Conservation (phyloP, 2,113 vertebrate genomes). For the Turnix velox region DNA sequence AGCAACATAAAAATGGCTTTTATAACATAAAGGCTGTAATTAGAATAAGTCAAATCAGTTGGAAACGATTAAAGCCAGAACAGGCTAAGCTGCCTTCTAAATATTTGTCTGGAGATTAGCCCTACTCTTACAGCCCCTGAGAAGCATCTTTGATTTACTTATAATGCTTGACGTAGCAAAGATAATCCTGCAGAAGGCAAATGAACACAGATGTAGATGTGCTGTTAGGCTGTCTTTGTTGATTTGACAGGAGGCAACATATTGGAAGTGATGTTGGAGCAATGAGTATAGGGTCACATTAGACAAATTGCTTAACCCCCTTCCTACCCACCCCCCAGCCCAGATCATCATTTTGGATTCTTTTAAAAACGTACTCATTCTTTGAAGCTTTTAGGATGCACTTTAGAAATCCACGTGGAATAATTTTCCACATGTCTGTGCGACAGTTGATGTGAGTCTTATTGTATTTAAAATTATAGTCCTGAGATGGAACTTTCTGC, state of each 20-base stretch:
- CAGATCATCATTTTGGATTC: constrained; percentile 63
- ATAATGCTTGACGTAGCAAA: constrained; percentile 70
- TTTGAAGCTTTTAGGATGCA: constrained; percentile 78
- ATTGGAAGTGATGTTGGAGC: constrained; percentile 54
- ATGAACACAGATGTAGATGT: constrained; percentile 76
- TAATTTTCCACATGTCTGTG: constrained; percentile 72
- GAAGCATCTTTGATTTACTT: constrained; percentile 79
- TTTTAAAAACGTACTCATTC: constrained; percentile 56
- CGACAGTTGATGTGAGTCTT: constrained; percentile 76
- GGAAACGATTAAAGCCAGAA: constrained; percentile 80
- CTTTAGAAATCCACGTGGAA: constrained; percentile 79
- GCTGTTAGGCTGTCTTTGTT: constrained; percentile 58
- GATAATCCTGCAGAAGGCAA: constrained; percentile 75
- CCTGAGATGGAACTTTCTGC: constrained; percentile 74
- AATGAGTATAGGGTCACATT: constrained; percentile 69
- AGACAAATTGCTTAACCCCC: constrained; percentile 68
- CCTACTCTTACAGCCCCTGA: constrained; percentile 67
- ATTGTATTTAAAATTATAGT: constrained; percentile 86
- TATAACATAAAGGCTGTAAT: constrained; percentile 82
- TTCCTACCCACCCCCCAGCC: background rate
- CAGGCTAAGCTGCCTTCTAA: constrained; percentile 78
- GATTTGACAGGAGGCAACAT: constrained; percentile 71
- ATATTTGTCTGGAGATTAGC: constrained; percentile 82
- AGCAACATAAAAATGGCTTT: constrained; percentile 80
- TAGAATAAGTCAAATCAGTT: constrained; percentile 86